Base-by-base conservation (phyloP, 2,797 vertebrate genomes). In the Dendrocincla fuliginosa region DNA sequence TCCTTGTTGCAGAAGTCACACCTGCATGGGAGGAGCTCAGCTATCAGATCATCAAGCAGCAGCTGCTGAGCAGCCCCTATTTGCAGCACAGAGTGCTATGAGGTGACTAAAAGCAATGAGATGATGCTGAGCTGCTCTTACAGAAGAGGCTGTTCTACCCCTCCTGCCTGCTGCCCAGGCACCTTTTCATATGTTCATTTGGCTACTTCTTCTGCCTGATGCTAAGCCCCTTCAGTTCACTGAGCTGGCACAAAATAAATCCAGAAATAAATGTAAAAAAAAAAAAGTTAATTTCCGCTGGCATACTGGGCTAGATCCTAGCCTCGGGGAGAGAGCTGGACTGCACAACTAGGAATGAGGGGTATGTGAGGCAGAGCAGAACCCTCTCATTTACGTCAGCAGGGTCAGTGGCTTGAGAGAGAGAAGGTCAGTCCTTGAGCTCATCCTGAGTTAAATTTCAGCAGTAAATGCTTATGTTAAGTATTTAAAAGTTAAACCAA, bases 361-460 rank as follows among this genome's bases (percentile, higher is more conserved):
- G 17, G n/a, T 17, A 71, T 19, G 15, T 11, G 59, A 73, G 50
- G 35, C 22, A 23, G 19, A 80, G 52, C 16, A 84, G 47, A 87
- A 27, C 1, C 3, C 13, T 9, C 35, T 27, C 11, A 11, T n/a
- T 19, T 41, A 16, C 6, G 0, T 42, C 50, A 73, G 24, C 22
- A 69, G 57, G 22, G 56, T 41, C 27, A 30, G 52, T 2, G 4
- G 24, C 44, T n/a, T 75, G 18, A 59, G 30, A 79, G 14, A 46
- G 25, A 28, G 11, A 46, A 81, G 22, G 15, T 55, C 6, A 13
- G 16, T 30, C 24, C 33, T 67, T 11, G 28, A 85, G 37, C 13
- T 44, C 70, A 52, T 10, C 10, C 3, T 0, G 0, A 77, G 50
- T 25, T 67, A 69, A 0, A 14, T 67, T 90, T 74, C 63, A 69